These are phyloP conservation scores for Blastobasis adustella DNA, from an alignment of 2,888 invertebrate species.

Conservation along the genomic window DNA sequence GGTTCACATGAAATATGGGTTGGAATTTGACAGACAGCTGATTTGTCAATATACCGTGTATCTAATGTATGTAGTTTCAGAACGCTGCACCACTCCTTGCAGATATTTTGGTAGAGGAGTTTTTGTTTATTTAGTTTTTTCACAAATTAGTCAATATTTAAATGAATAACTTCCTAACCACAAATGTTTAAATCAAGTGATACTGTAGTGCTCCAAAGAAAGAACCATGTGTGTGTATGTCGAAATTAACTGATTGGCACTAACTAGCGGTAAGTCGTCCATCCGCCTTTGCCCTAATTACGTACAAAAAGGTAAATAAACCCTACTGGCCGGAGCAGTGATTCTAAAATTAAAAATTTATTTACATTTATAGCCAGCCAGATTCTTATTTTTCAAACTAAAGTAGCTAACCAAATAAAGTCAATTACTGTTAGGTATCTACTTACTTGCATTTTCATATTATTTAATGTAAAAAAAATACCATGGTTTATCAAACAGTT, in stretches of 20 bases:
- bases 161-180: constrained; percentile 3
- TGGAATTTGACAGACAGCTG: neutral
- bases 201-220: neutral
- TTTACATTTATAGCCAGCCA: no score
- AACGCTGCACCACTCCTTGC: constrained; percentile 33
- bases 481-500: no score
- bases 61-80: constrained; percentile 13
- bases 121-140: constrained; percentile 13
- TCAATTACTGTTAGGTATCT: no score
- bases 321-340: constrained; percentile 5
- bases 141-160: neutral
- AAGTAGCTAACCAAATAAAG: no score
- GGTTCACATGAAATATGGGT: neutral
- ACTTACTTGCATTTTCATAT: no score
- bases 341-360: no score
- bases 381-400: no score
- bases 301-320: constrained; percentile 12
- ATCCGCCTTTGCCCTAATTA: constrained; percentile 21
- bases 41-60: neutral
- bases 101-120: constrained; percentile 20
- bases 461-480: no score
- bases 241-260: constrained; percentile 9
- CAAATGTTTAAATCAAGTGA: constrained; percentile 5
- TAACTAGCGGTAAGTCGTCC: constrained; percentile 35
- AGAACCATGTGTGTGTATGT: neutral